Base-by-base conservation (phyloP, 2,113 vertebrate species). In the Melanerpes formicivorus region DNA sequence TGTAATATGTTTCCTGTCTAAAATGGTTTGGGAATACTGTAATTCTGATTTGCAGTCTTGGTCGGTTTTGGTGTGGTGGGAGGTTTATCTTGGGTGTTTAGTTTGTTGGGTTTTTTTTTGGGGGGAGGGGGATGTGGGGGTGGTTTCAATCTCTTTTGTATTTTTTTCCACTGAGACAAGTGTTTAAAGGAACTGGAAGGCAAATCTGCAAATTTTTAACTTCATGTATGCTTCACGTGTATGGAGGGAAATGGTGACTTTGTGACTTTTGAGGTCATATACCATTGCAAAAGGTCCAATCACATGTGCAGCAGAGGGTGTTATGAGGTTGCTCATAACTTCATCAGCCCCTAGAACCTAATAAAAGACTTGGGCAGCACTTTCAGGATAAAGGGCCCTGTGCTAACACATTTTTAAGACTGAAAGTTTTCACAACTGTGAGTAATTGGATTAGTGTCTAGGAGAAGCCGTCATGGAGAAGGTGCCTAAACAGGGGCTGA, bases 391-490 rank as follows among this genome's bases (percentile, higher is more conserved):
- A 83, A 86, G 10, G 11, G 5, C 40, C n/a, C 40, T 91, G 26
- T 72, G 25, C 64, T 82, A 56, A 48, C 18, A 71, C 2, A 5
- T 80, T 48, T 67, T 85, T 59, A 83, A 78, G 32, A 50, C 54
- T 54, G 21, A 64, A 92, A 90, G 23, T 91, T 92, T 95, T 91
- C 79, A 88, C 50, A 86, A 89, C 25, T 84, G 54, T 78, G n/a
- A 87, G 29, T 52, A 88, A 83, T 66, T 78, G 65, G 58, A 80
- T 75, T 83, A 92, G 40, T 4, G 29, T 71, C 75, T 91, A 56
- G 67, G 66, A 93, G 40, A 65, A 88, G 32, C 11, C 62, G 59
- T 34, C 27, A 21, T 40, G 66, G 81, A 84, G 52, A 71, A 79
- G 32, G 32, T 84, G 25, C 54, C 34, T 93, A 56, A 83, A 65